Evolutionary conservation across 1,140 invertebrate genomes (phyloP), one percentile per base, ranked within the genome.

Genomic region (Diorhabda sublineata): DNA sequence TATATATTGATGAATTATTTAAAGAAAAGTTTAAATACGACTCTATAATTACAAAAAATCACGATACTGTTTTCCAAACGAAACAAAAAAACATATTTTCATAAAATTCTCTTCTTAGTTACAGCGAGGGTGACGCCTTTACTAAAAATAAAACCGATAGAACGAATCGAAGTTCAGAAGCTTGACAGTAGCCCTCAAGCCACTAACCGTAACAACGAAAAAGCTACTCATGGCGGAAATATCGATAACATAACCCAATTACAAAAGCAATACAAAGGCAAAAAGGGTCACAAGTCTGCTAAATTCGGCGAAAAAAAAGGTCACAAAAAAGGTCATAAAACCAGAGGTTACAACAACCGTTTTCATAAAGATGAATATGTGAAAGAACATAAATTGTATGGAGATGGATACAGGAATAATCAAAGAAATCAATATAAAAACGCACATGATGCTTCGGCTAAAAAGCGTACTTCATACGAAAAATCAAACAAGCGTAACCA

Each of bases 311-410:
- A 92, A 77, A 92, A 92, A 75, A 92, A 92, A 67, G 91, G 91
- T 7, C 74, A 75, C 80, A 91, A 90, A 72, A 91, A 89, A 72
- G 88, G 88, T 26, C 87, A 88, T 60, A 89, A 89, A 76, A 90
- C 89, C 2, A 90, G 87, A 61, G 91, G 91, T 0, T 92, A 89
- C 76, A 90, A 92, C 74, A 89, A 92, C 77, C 91, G 90, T 74
- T 88, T 89, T 5, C 90, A 92, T 78, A 92, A 92, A 77, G 91
- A 94, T 75, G 91, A 93, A 79, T 92, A 88, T 75, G 90, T 92
- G 72, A 93, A 92, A 79, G 89, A 93, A 73, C 91, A 93, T 77
- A 91, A 92, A 73, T 92, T 92, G 81, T 93, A 93, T 77, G 91
- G 93, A 66, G 91, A 93, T 60, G 47, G 6, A 3, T 52, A 52